Conservation (phyloP, 2,888 invertebrate species). For the Leucophora obtusa region DNA sequence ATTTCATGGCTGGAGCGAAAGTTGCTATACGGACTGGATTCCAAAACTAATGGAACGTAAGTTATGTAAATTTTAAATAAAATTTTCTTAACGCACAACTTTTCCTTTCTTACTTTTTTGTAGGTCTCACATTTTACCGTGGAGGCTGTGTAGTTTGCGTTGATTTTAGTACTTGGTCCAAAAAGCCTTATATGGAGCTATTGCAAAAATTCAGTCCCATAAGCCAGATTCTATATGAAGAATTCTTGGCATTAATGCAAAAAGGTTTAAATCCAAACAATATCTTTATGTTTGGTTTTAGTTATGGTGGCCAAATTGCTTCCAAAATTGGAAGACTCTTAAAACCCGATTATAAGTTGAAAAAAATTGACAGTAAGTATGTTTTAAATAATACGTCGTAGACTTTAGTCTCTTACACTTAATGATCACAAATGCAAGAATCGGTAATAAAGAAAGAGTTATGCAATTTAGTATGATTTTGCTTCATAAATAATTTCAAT, state of each 20-base stretch:
- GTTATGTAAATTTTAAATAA: constrained; percentile 33
- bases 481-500: too few species aligned
- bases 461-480: too few species aligned
- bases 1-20: constrained; percentile 77
- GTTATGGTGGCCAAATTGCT: constrained; percentile 76
- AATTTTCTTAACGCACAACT: not conserved
- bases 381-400: not conserved
- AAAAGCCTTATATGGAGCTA: constrained; percentile 73
- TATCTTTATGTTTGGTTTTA: constrained; percentile 77
- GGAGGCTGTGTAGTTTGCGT: constrained; percentile 77
- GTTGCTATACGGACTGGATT: constrained; percentile 74
- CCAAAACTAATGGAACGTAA: constrained; percentile 71
- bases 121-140: constrained; percentile 74
- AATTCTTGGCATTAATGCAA: constrained; percentile 69
- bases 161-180: constrained; percentile 73
- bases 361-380: constrained; percentile 77
- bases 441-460: too few species aligned
- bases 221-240: constrained; percentile 68
- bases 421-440: too few species aligned
- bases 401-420: too few species aligned
- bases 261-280: constrained; percentile 71
- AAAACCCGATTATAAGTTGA: constrained; percentile 67
- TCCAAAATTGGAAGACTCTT: constrained; percentile 72
- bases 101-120: constrained; percentile 33
- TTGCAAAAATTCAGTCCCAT: constrained; percentile 71